These are phyloP conservation scores for Aegypius monachus DNA, from an alignment of 2,113 vertebrate genomes.

Conservation along the genomic window DNA sequence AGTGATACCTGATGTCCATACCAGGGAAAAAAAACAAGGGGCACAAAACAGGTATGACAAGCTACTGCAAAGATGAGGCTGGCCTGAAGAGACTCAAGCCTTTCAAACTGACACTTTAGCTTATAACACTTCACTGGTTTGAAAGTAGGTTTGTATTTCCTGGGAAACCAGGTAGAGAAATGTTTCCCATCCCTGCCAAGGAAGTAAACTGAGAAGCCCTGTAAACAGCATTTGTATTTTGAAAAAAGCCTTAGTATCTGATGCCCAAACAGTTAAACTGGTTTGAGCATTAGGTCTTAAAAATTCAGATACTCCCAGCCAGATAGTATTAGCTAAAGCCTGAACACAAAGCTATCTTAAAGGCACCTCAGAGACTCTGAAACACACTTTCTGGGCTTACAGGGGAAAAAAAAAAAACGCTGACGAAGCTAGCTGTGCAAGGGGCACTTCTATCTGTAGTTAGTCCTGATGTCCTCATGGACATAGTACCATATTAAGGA, in stretches of 20 bases:
- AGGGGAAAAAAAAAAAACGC: fast-evolving
- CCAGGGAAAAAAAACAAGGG: fast-evolving
- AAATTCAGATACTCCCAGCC: background rate
- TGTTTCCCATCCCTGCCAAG: fast-evolving
- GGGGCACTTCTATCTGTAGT: too few relatives aligned
- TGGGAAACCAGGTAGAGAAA: fast-evolving
- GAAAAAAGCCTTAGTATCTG: fast-evolving
- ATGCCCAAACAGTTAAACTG: fast-evolving
- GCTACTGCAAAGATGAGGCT: background rate
- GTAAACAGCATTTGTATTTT: fast-evolving
- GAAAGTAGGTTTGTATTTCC: fast-evolving
- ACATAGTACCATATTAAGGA: fast-evolving
- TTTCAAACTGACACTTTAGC: background rate
- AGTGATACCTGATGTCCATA: fast-evolving
- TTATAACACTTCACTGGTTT: fast-evolving
- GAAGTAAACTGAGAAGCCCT: background rate
- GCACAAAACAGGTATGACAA: fast-evolving
- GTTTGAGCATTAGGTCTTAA: background rate
- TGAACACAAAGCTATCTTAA: background rate
- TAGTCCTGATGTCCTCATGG: background rate
- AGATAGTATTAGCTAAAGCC: background rate
- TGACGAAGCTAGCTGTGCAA: background rate
- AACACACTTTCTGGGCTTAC: background rate
- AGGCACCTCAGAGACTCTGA: background rate
- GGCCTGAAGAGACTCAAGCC: fast-evolving